Base-by-base conservation (phyloP, 2,888 invertebrate species). In the Drosophila neutralis region DNA sequence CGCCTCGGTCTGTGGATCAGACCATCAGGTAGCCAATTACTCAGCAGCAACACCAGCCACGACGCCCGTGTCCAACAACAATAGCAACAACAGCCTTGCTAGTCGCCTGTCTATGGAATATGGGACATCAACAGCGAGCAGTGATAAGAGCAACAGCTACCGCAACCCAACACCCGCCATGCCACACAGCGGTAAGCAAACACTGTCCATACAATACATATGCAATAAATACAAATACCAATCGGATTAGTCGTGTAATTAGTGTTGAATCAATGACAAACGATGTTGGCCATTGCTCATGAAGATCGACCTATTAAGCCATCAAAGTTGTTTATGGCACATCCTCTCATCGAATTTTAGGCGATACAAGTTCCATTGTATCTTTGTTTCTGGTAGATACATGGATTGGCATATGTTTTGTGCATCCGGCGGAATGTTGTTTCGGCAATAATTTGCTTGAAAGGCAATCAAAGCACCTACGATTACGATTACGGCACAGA, bases 21-120 rank as follows among this genome's bases (percentile, higher is more conserved):
- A 92, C 80, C 91, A 92, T 77, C 92, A 91, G 89, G 87, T 90
- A 63, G 90, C 84, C 69, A 92, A 89, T 89, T 92, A 92, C 82
- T 81, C 90, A 81, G 74, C 81, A 80, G 83, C 84, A 85, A 77
- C 78, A 56, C 63, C 80, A 53, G 64, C 81, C 27, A 87, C 80
- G 21, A 73, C 64, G 66, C 76, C 75, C 52, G 80, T 65, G 38
- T 78, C 67, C 70, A 89, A 73, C 73, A 88, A 54, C 74, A 90
- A 77, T 62, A 75, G 48, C 65, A 70, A 40, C 59, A 85, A 59
- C 78, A 80, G 80, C 82, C 49, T 79, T 31, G 68, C 87, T 21
- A 88, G 76, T 54, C 90, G 90, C 42, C 78, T 90, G 65, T 76
- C 90, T 15, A 82, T 90, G 87, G 87, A 87, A 67, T 87, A 84